These are phyloP conservation scores for Aleiodes leptofemur DNA, from an alignment of 2,888 invertebrate genomes.

Conservation along the genomic window DNA sequence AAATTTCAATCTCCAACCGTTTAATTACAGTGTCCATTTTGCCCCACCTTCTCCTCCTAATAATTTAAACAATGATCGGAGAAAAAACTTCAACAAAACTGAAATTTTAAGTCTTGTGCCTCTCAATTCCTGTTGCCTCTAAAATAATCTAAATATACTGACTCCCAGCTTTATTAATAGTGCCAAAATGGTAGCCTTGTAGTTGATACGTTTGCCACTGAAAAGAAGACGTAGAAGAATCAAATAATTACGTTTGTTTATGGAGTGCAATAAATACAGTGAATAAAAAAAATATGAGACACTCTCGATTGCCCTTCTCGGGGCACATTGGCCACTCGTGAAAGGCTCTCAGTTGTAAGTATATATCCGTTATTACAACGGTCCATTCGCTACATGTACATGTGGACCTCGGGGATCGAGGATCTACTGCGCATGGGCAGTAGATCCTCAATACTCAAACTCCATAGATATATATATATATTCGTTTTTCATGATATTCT, in stretches of 20 bases:
- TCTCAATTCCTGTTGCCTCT: background rate
- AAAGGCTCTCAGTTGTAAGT: background rate
- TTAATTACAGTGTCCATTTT: no score
- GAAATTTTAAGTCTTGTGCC: background rate
- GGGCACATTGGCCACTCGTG: slow-evolving; percentile 22
- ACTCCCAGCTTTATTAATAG: background rate
- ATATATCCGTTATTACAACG: slow-evolving; percentile 13
- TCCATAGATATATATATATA: no score
- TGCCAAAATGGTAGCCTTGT: background rate
- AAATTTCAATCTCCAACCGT: no score
- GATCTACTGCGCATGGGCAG: slow-evolving; percentile 11
- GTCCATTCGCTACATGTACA: background rate
- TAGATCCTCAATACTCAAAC: background rate
- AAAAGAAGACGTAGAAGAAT: no score
- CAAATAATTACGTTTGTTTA: no score
- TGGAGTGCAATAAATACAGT: background rate
- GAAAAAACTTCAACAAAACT: no score
- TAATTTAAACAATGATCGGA: no score
- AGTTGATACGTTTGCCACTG: no score
- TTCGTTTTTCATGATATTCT: no score
- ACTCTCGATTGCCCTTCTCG: slow-evolving; percentile 1
- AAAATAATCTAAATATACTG: slow-evolving; percentile 14
- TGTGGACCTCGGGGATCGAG: no score
- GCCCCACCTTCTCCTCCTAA: no score
- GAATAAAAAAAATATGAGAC: background rate